Base-by-base conservation (phyloP, 2,888 invertebrate genomes). In the Junonia oenone region DNA sequence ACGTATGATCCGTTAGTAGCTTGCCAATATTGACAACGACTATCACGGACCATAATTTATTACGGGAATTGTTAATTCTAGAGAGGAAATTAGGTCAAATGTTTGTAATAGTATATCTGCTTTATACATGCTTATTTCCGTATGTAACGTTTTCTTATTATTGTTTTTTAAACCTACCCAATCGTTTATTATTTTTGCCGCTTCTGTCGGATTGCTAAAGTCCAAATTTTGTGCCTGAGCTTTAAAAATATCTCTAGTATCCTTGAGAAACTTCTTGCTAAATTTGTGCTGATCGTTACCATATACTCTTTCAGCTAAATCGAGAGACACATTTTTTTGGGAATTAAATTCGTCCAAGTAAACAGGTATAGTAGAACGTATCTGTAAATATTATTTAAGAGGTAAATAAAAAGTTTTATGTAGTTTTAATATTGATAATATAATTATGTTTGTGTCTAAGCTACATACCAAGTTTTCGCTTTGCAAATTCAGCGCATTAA, bases 211-310 rank as follows among this genome's bases (percentile, higher is more conserved):
- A 1, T 65, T 51, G 11, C 58, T 57, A 14, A 68, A 68, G 51
- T 68, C 62, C 11, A 68, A 15, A 55, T 63, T 68, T 63, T 63
- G 55, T 11, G 66, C 64, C 57, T 64, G 13, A 6, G 68, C 63
- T 1, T 52, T 46, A n/a, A 64, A 64, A 37, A 63, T 53, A 8
- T 49, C 43, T 19, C 19, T 52, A 17, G 66, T 58, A 14, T 63
- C 66, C 3, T 40, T 43, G 50, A 56, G 37, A 29, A 66, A 68
- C 0, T 27, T 27, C 5, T 61, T 37, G 35, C 58, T 65, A 6
- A 69, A 59, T 14, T 56, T 47, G 47, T 46, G 63, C 6, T 59
- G 46, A 13, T n/a, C 19, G 57, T 55, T 65, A n/a, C 51, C 59
- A 43, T 62, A 67, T 14, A 64, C 49, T 56, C 54, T 66, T 54